Base-by-base conservation (phyloP, 1,140 invertebrate genomes). In the Diplogasteroides magnus region DNA sequence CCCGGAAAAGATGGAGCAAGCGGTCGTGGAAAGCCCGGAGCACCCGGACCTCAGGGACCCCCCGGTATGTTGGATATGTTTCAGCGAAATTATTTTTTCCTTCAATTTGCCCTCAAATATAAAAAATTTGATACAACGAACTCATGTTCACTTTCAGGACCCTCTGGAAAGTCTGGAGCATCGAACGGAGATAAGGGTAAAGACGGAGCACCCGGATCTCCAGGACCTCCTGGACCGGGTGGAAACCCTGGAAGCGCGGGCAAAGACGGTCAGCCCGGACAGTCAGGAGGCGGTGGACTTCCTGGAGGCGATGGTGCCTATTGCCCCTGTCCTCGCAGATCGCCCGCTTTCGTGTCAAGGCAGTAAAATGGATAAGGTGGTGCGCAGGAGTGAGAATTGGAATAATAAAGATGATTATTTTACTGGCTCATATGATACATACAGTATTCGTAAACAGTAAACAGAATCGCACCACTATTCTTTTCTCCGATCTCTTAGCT, bases 1-100 rank as follows among this genome's bases (percentile, higher is more conserved):
- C 60, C 37, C 26, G 64, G 64, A 67, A 11, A n/a, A 6, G 37
- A 60, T 31, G 68, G 68, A 61, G 48, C 64, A 28, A 6, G 14
- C 15, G 32, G 67, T 26, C n/a, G n/a, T n/a, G 69, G 69, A 66
- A 61, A 60, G 29, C 69, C 72, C 31, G 72, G 72, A 29, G 55
- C 28, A 37, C 67, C 64, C 29, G 72, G 67, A 62, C 25, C 57
- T 32, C 62, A 65, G 15, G 67, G 68, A 61, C 67, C 64, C 25
- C 67, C 72, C 29, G 60, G 66, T 61, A 60, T 31, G 31, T 57
- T 58, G 65, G 65, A 67, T 29, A 60, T 58, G 57, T 48, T 48
- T 48, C 37, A 11, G 19, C 37, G 37, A 11, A 48, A 48, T 19
- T 11, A 48, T 48, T 11, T 48, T 19, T 11, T 19, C 19, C 6